Conservation (phyloP, 37 sponge, comb jelly and placozoan genomes). For the Petrosia ficiformis region DNA sequence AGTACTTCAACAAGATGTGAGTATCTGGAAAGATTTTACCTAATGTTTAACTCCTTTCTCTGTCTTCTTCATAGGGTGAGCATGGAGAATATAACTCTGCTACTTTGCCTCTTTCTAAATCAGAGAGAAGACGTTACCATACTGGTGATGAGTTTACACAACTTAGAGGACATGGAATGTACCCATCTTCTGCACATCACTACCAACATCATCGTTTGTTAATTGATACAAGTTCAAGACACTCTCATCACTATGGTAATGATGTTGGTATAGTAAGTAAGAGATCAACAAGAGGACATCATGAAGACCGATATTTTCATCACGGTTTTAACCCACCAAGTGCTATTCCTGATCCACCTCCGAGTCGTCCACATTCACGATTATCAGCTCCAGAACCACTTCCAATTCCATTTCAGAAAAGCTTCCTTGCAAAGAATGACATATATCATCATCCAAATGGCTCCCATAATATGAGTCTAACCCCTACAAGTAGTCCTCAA, state of each 20-base stretch:
- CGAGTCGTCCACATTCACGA: constrained; percentile 28
- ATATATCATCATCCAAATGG: neutral
- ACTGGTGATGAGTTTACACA: neutral
- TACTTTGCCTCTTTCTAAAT: constrained; percentile 37
- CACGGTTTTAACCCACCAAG: neutral
- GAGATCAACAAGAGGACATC: neutral
- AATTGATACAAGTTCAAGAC: too few species aligned
- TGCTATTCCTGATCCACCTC: constrained; percentile 18
- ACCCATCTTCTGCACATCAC: neutral
- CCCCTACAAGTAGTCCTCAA: neutral
- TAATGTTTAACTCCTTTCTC: too few species aligned
- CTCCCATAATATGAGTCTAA: neutral
- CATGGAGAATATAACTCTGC: constrained; percentile 18
- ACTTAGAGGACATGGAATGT: too few species aligned
- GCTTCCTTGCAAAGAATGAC: constrained; percentile 9
- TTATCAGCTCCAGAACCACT: constrained; percentile 71
- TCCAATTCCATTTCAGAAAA: constrained; percentile 56
- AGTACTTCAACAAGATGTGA: too few species aligned
- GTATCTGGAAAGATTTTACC: too few species aligned
- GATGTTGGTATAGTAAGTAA: neutral
- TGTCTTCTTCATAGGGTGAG: too few species aligned
- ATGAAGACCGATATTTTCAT: neutral
- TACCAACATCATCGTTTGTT: neutral
- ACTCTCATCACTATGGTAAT: too few species aligned
- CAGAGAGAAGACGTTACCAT: constrained; percentile 26